Base-by-base conservation (phyloP, 2,113 vertebrate species). In the Callochromis pleurospilus region DNA sequence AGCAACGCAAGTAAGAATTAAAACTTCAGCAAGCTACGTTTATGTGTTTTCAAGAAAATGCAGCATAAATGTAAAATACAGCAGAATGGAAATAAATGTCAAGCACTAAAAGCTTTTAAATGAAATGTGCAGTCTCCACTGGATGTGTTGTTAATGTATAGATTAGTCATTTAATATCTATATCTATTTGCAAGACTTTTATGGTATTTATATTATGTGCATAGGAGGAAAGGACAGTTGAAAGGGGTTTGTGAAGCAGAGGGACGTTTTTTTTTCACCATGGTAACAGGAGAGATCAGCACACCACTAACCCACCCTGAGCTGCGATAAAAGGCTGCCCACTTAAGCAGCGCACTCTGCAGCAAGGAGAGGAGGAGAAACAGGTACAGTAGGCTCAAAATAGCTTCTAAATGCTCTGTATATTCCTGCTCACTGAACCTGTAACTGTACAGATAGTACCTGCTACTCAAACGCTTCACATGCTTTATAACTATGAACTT, bases 381-480 rank as follows among this genome's bases (percentile, higher is more conserved):
- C 45, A 77, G 73, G 45, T 77, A 77, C 73, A 77, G 73, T 77
- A 77, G 73, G 26, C 73, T 77, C 73, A 77, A 77, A 77, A 77
- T 77, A 77, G 10, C 17, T 77, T 51, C 45, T 51, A 77, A 77
- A 77, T 77, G 45, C 15, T 13, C 73, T 6, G 45, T 51, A 77
- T 51, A 49, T 51, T 77, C 26, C 73, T 77, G 73, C 47, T 51
- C 73, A 77, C 17, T 77, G 26, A 77, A 77, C 73, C 26, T 77
- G 26, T 77, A 31, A 77, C 45, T 77, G 10, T 31, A 77, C 70
- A 77, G 9, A 77, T 51, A n/a, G 29, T 49, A 19, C 73, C 73
- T 49, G 26, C 15, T 51, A 77, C 15, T 77, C 6, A 49, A 31
- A 77, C 2, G 6, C 15, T 5, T 24, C 10, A 77, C 45, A 73